These are phyloP conservation scores for Ranitomeya imitator DNA, from an alignment of 2,113 vertebrate species.

Conservation along the genomic window DNA sequence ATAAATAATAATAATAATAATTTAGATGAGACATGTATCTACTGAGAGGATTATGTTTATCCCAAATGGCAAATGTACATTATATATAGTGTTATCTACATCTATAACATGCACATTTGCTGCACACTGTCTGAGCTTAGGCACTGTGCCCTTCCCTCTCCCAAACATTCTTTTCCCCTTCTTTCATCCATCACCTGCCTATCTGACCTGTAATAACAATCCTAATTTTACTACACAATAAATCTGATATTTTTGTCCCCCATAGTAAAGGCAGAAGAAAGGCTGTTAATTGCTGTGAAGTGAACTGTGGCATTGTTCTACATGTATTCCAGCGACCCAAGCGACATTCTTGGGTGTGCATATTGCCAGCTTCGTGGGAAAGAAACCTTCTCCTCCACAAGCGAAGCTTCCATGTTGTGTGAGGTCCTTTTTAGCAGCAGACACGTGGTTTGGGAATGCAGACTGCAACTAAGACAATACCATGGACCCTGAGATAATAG, in stretches of 20 bases:
- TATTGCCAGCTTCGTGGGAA: not conserved
- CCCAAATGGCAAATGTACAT: not conserved
- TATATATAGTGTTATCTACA: not conserved
- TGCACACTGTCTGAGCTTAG: not conserved
- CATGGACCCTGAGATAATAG: slow-evolving; percentile 39
- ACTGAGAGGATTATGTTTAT: not conserved
- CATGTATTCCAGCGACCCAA: not conserved
- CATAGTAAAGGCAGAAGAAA: slow-evolving; percentile 2
- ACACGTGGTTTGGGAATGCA: slow-evolving; percentile 44
- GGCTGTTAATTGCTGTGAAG: not conserved
- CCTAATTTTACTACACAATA: not conserved
- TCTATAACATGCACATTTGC: not conserved
- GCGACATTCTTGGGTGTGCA: not conserved
- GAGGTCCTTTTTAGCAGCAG: slow-evolving; percentile 23
- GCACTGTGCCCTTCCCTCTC: not conserved
- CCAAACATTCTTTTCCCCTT: not conserved
- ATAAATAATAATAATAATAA: too few relatives aligned
- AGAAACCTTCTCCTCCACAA: slow-evolving; percentile 15
- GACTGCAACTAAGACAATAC: slow-evolving; percentile 54
- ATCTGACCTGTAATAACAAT: not conserved
- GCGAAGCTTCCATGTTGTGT: slow-evolving; percentile 29
- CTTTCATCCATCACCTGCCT: not conserved
- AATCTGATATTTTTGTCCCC: slow-evolving; percentile 7
- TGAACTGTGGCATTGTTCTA: slow-evolving; percentile 4
- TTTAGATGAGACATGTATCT: not conserved